phyloP scores from a whole-genome alignment of 2,888 invertebrate species.

The Zaprionus bogoriensis region DNA sequence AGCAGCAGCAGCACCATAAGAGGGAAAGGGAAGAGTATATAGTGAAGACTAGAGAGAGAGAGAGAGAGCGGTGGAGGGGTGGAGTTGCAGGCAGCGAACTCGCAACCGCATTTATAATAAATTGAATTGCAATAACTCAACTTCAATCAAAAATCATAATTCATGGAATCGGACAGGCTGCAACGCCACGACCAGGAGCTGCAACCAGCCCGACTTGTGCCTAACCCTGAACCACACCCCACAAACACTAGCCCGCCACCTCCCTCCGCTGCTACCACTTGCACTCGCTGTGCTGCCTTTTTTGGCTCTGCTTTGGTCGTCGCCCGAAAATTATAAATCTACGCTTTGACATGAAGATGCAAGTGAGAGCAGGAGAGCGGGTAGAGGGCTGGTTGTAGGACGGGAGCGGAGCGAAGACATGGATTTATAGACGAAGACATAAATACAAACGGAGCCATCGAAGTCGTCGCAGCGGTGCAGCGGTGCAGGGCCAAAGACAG shows the following conservation, averaged over 20 bases:
- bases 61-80: neutral
- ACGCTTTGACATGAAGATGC: constrained; percentile 80
- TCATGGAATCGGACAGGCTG: constrained; percentile 78
- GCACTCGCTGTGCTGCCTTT: constrained; percentile 2
- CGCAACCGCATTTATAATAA: constrained; percentile 80
- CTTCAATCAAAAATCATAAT: constrained; percentile 83
- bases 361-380: constrained; percentile 16
- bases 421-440: constrained; percentile 79
- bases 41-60: too few species aligned
- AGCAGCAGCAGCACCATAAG: neutral
- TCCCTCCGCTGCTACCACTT: neutral
- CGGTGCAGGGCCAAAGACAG: constrained; percentile 68
- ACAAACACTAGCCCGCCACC: neutral
- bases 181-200: constrained; percentile 37
- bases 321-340: constrained; percentile 80
- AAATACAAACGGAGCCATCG: constrained; percentile 66
- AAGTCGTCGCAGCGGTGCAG: constrained; percentile 61
- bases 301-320: constrained; percentile 44
- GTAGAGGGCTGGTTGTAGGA: neutral
- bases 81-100: constrained; percentile 34
- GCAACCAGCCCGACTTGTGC: constrained; percentile 8
- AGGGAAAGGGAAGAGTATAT: neutral
- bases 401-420: constrained; percentile 50
- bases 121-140: constrained; percentile 81
- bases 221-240: neutral